Percentiles rank a stretch among this genome's conserved stretches.
Evolutionary conservation across 1,140 invertebrate genomes (phyloP).

Genomic region (Zaprionus gabonicus): DNA sequence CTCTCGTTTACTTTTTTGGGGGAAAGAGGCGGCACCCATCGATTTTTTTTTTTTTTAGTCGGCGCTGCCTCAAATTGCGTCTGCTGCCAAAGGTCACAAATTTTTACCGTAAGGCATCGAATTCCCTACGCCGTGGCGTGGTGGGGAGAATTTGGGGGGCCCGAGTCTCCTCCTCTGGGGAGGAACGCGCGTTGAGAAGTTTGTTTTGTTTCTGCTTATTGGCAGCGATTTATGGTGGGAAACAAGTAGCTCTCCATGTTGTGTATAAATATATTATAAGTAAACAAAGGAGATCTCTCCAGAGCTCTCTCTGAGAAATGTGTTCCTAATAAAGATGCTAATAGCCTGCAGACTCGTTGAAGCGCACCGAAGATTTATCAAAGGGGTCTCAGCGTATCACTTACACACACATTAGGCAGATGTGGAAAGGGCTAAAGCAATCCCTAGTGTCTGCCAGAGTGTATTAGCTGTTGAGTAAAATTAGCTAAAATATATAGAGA

Average conservation of each 20-base stretch:
- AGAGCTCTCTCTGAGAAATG: constrained; percentile 51
- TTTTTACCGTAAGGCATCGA: constrained; percentile 64
- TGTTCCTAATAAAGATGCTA: constrained; percentile 75
- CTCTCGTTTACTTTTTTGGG: background rate
- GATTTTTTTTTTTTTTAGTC: constrained; percentile 42
- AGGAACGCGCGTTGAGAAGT: constrained; percentile 50
- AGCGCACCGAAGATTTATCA: constrained; percentile 40
- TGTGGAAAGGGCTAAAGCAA: background rate
- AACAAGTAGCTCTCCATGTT: constrained; percentile 51
- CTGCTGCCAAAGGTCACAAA: constrained; percentile 66
- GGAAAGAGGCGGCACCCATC: constrained; percentile 20
- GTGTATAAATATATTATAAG: constrained; percentile 68
- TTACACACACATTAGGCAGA: constrained; percentile 34
- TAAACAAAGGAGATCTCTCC: constrained; percentile 53
- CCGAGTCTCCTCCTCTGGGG: constrained; percentile 16
- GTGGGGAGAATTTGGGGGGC: background rate
- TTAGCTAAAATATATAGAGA: background rate
- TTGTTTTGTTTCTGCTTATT: constrained; percentile 49
- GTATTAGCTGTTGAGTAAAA: constrained; percentile 15
- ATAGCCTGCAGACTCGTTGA: constrained; percentile 51
- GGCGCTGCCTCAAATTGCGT: constrained; percentile 42
- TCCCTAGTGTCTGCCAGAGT: constrained; percentile 17
- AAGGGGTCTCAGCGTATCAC: constrained; percentile 64
- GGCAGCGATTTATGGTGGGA: constrained; percentile 73
- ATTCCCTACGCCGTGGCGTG: constrained; percentile 18